phyloP scores from a whole-genome alignment of 1,140 invertebrate species.

The Zaprionus inermis region DNA sequence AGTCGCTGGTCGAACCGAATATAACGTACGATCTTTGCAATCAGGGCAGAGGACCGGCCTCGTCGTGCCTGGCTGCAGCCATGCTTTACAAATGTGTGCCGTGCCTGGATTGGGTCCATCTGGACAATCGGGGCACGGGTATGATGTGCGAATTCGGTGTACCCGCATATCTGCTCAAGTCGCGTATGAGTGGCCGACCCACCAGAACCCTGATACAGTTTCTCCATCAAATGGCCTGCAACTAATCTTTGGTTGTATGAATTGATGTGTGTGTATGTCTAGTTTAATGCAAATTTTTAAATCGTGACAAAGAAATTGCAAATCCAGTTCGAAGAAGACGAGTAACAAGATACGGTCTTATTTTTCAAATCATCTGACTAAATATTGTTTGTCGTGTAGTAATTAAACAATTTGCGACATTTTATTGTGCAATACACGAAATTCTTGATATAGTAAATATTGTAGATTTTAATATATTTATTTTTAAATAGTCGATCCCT shows the following conservation, averaged over 20 bases:
- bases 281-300: neutral
- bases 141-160: slow-evolving; percentile 85
- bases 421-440: neutral
- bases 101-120: slow-evolving; percentile 87
- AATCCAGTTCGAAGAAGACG: neutral
- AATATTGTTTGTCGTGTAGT: neutral
- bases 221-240: slow-evolving; percentile 85
- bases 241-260: neutral
- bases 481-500: too few species aligned
- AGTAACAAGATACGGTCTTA: neutral
- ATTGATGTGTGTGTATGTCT: neutral
- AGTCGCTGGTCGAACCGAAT: slow-evolving; percentile 86
- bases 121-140: slow-evolving; percentile 89
- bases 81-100: slow-evolving; percentile 87
- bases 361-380: neutral
- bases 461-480: too few species aligned
- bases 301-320: neutral
- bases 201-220: slow-evolving; percentile 87
- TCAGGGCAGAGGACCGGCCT: slow-evolving; percentile 84
- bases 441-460: neutral
- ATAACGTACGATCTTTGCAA: slow-evolving; percentile 87
- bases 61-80: slow-evolving; percentile 88
- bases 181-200: slow-evolving; percentile 86
- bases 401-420: neutral
- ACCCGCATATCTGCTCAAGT: slow-evolving; percentile 86